A percentile compares a stretch with the other conserved stretches of the same genome.
Evolutionary conservation across 2,113 vertebrate species (phyloP).

Genomic region (Maccullochella peelii): DNA sequence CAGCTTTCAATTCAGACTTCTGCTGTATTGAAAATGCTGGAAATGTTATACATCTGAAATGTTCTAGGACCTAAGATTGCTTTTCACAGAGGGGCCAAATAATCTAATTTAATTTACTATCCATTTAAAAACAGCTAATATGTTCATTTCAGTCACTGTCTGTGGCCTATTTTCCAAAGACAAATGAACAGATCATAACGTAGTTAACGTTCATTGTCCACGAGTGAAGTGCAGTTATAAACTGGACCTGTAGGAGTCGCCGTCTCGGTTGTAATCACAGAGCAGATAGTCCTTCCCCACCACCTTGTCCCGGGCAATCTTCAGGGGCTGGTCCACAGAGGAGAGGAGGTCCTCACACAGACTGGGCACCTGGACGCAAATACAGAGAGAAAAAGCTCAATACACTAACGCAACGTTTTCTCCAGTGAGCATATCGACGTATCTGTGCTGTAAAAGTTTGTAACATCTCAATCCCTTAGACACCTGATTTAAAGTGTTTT

Average conservation of each 20-base stretch:
- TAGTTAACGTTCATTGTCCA: not conserved
- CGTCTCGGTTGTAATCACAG: conserved; percentile 99
- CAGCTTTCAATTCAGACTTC: too few relatives aligned
- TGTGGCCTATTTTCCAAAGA: not conserved
- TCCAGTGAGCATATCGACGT: too few relatives aligned
- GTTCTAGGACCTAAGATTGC: too few relatives aligned
- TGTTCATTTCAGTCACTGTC: not conserved
- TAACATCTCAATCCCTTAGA: not conserved
- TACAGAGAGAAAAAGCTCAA: conserved; percentile 17
- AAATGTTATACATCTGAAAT: too few relatives aligned
- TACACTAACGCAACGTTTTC: not conserved
- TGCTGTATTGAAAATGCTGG: too few relatives aligned
- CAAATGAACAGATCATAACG: not conserved
- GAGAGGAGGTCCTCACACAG: conserved; percentile 99
- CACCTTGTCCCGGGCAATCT: conserved; percentile 96
- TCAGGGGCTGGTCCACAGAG: conserved; percentile 98
- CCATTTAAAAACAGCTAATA: not conserved
- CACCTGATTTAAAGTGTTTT: not conserved
- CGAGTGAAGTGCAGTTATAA: conserved; percentile 15
- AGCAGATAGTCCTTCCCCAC: conserved; percentile 99
- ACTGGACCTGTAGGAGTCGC: conserved; percentile 95
- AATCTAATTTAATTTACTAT: not conserved
- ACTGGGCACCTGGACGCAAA: conserved; percentile 89
- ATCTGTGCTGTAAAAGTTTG: not conserved
- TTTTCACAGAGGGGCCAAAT: not conserved